A percentile compares a stretch with the other conserved stretches of the same genome.
Conservation (phyloP, 2,797 vertebrate species). For the Moxostoma hubbsi region DNA sequence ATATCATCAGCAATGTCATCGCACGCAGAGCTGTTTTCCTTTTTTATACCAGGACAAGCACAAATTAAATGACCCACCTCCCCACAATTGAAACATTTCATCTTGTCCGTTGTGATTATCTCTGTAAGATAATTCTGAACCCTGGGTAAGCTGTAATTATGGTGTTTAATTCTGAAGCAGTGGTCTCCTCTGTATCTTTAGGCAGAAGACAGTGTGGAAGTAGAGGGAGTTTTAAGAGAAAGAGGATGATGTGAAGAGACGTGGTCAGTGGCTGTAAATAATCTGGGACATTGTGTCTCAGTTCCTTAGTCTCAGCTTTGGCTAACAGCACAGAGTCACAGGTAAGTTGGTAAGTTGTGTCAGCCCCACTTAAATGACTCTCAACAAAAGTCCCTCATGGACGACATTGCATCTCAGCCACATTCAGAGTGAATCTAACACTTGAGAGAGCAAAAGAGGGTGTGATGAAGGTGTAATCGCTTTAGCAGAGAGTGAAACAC, state of each 20-base stretch:
- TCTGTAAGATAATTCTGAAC: too few relatives aligned
- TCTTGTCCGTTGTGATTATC: too few relatives aligned
- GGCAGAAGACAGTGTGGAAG: not conserved
- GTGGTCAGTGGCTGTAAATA: conserved; percentile 33
- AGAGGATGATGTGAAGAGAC: conserved; percentile 43
- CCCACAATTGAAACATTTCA: too few relatives aligned
- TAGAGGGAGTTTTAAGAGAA: not conserved
- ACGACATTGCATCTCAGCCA: not conserved
- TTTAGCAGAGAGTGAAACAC: not conserved
- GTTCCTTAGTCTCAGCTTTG: conserved; percentile 5
- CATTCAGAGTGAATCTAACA: not conserved
- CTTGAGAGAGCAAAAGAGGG: not conserved
- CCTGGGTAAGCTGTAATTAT: too few relatives aligned
- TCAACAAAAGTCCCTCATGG: not conserved
- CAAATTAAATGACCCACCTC: too few relatives aligned
- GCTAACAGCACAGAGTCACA: conserved; percentile 19
- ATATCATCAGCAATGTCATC: too few relatives aligned
- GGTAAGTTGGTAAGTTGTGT: conserved; percentile 15
- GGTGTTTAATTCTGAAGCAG: conserved; percentile 2
- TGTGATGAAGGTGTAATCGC: not conserved
- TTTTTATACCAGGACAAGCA: too few relatives aligned
- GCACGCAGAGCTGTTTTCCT: too few relatives aligned
- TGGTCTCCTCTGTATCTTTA: not conserved
- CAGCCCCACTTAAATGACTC: not conserved
- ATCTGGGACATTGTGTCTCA: conserved; percentile 38